These are phyloP conservation scores for Solen grandis DNA, from an alignment of 1,140 invertebrate species.

Conservation along the genomic window DNA sequence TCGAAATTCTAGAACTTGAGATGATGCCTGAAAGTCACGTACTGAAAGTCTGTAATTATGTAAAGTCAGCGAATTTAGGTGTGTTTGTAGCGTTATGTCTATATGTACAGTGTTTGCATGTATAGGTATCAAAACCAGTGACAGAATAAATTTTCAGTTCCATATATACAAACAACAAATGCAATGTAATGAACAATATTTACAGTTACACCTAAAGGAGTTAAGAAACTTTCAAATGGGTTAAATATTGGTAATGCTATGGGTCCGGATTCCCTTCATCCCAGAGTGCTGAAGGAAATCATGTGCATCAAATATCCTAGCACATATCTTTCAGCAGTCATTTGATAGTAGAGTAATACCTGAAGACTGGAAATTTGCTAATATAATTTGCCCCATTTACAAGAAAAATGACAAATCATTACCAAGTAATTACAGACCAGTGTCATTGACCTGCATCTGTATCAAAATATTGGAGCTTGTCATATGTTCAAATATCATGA, in stretches of 20 bases:
- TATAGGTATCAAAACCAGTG: too few relatives aligned
- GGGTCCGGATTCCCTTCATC: background rate
- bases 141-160: too few relatives aligned
- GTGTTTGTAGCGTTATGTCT: too few relatives aligned
- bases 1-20: too few relatives aligned
- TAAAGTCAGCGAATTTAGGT: too few relatives aligned
- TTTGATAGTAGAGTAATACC: background rate
- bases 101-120: too few relatives aligned
- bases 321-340: slow-evolving; percentile 5
- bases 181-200: background rate
- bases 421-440: slow-evolving; percentile 25
- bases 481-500: slow-evolving; percentile 26
- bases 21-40: too few relatives aligned
- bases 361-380: slow-evolving; percentile 23
- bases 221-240: background rate
- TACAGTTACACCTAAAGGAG: background rate
- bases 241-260: background rate
- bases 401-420: slow-evolving; percentile 22
- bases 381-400: slow-evolving; percentile 11
- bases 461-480: too few relatives aligned
- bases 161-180: too few relatives aligned
- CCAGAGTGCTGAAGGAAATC: background rate
- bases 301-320: background rate
- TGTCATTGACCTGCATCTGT: slow-evolving; percentile 31
- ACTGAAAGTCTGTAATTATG: too few relatives aligned